Base-by-base conservation (phyloP, 2,797 vertebrate genomes). In the Alcedo atthis region DNA sequence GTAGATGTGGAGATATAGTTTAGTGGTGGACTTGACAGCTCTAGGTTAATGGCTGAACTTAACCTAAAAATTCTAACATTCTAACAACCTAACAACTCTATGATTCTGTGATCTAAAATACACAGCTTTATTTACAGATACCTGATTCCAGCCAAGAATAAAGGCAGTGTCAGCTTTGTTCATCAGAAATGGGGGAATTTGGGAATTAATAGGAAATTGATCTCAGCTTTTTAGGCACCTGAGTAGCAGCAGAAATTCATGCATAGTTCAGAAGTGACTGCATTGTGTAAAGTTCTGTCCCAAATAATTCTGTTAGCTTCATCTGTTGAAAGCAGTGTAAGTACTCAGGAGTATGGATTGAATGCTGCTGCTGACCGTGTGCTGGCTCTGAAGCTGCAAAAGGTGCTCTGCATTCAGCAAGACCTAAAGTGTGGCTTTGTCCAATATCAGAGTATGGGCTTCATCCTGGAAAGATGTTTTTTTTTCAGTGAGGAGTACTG, bases 351-450 rank as follows among this genome's bases (percentile, higher is more conserved):
- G 8, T 51, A 26, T 79, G 68, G 30, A 22, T 45, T 67, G 59
- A 22, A 26, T 5, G 6, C 26, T 7, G 54, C 8, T 5, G 4
- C 20, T 66, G 40, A 12, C 19, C 30, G 9, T 1, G 1, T 43
- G 20, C 21, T 30, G 42, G 2, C 11, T 75, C 28, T 62, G 64
- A 76, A 37, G 37, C 24, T 67, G 35, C 53, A 55, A 59, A 57
- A 68, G 16, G 5, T 61, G 28, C 55, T 62, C 16, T 59, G n/a
- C 1, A 0, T 76, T 79, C 40, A 58, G 25, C 6, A 35, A 30
- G 26, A 17, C 12, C 5, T 35, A 13, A 26, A 21, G 21, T 4
- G 19, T 67, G n/a, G 16, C 61, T 83, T 78, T 28, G 3, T 46
- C 12, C 22, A 15, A 3, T 69, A 15, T 61, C 24, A 32, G 7